Evolutionary conservation across 2,888 invertebrate species (phyloP).

Genomic region (Philonicus albiceps): DNA sequence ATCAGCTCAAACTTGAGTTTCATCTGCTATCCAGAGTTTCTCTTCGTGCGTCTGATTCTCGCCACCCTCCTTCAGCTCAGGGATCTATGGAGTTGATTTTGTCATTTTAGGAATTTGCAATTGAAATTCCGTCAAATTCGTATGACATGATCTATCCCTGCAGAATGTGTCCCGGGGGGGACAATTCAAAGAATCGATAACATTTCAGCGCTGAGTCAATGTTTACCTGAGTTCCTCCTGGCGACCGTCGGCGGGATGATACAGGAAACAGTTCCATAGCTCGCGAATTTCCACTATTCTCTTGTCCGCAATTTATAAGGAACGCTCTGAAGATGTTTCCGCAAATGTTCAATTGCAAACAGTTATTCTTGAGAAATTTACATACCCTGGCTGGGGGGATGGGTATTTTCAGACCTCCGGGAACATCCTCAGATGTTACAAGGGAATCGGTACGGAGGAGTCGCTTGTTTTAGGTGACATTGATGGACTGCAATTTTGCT

Average conservation of each 20-base stretch:
- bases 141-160: neutral
- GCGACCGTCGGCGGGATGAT: neutral
- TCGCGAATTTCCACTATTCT: neutral
- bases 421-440: neutral
- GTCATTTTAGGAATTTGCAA: neutral
- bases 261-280: neutral
- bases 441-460: neutral
- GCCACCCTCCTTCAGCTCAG: neutral
- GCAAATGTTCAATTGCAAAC: slow-evolving; percentile 5
- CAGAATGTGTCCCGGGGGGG: neutral
- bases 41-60: neutral
- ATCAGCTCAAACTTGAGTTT: neutral
- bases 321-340: neutral
- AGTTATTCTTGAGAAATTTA: neutral
- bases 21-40: neutral
- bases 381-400: neutral
- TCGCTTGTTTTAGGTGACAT: neutral
- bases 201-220: neutral
- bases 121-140: slow-evolving; percentile 2
- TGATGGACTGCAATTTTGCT: slow-evolving; percentile 1
- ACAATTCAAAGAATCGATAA: neutral
- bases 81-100: neutral
- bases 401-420: neutral
- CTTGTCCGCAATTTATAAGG: slow-evolving; percentile 3
- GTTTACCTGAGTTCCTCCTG: neutral